These are phyloP conservation scores for Tolypeutes matacus DNA, from an alignment of 2,797 vertebrate genomes.

Conservation along the genomic window DNA sequence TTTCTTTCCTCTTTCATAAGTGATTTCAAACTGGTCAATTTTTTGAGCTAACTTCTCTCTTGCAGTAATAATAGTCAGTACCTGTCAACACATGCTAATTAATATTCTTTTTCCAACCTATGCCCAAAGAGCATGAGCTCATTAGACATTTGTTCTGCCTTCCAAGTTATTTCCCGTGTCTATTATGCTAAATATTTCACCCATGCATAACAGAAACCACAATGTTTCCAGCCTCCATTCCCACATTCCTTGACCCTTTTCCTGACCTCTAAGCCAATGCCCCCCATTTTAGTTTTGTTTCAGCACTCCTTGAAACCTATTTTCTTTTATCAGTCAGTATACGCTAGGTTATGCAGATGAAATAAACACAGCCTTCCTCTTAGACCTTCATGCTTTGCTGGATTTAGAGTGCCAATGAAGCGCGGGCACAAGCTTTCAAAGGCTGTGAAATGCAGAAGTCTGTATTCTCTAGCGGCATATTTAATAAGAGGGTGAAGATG, in stretches of 20 bases:
- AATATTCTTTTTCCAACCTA: not conserved
- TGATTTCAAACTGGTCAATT: not conserved
- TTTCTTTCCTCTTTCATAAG: not conserved
- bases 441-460: not conserved
- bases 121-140: not conserved
- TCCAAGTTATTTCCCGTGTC: not conserved
- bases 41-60: not conserved
- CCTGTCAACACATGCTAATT: not conserved
- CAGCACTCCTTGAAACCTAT: not conserved
- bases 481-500: not conserved
- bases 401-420: not conserved
- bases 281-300: not conserved
- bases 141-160: not conserved
- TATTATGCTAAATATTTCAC: not conserved
- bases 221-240: not conserved
- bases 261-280: not conserved
- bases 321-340: not conserved
- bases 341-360: not conserved
- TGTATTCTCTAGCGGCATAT: not conserved
- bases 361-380: not conserved
- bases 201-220: not conserved
- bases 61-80: not conserved
- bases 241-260: not conserved
- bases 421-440: not conserved
- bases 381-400: not conserved